Percentiles rank a stretch among this genome's conserved stretches.
phyloP scores from a whole-genome alignment of 2,113 vertebrate species.

The Nesoenas mayeri region DNA sequence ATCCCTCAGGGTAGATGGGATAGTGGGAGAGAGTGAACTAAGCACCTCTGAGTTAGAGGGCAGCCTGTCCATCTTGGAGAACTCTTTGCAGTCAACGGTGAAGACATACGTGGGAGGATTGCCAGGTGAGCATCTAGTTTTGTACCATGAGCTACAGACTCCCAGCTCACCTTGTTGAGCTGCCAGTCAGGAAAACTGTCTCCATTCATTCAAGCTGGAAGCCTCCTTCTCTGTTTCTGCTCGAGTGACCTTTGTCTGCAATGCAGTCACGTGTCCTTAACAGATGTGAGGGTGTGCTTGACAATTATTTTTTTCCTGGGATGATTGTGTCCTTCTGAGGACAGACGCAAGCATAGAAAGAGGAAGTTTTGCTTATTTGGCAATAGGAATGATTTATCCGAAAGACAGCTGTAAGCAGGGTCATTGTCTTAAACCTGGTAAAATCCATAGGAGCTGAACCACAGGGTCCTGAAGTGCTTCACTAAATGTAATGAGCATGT shows the following conservation, averaged over 20 bases:
- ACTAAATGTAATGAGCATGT: no score
- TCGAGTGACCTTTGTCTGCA: not conserved
- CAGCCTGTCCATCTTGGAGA: constrained; percentile 59
- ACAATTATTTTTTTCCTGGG: not conserved
- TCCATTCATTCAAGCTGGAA: not conserved
- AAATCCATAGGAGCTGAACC: not conserved
- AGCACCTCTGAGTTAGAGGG: constrained; percentile 59
- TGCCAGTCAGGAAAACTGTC: not conserved
- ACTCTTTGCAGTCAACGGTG: constrained; percentile 58
- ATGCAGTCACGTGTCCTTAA: not conserved
- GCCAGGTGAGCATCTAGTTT: constrained; percentile 79
- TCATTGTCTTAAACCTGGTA: not conserved
- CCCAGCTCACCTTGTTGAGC: not conserved
- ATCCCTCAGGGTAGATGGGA: constrained; percentile 81
- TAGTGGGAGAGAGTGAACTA: constrained; percentile 74
- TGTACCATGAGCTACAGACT: not conserved
- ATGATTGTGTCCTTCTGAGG: not conserved
- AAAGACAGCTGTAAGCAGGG: not conserved
- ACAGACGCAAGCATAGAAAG: not conserved
- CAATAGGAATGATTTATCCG: not conserved
- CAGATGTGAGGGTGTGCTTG: not conserved
- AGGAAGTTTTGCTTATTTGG: not conserved
- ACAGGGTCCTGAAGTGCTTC: not conserved
- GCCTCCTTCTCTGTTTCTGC: not conserved
- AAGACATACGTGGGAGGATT: constrained; percentile 91